A percentile compares a stretch with the other conserved stretches of the same genome.
Evolutionary conservation across 1,140 invertebrate genomes (phyloP).

Genomic region (Lordiphosa clarofinis): DNA sequence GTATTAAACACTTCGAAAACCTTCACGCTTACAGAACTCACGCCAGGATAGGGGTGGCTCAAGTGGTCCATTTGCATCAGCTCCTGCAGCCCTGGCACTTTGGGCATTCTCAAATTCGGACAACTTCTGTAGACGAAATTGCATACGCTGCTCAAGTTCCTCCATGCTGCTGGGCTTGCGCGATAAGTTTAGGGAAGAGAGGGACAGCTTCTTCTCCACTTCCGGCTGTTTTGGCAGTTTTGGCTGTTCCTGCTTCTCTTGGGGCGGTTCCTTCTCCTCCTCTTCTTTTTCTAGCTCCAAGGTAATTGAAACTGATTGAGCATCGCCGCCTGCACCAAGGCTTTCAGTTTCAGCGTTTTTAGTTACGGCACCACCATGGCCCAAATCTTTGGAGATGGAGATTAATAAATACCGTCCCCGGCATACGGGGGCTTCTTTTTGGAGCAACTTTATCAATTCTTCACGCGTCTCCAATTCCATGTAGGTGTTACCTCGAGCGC

Average conservation of each 20-base stretch:
- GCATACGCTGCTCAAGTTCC: conserved; percentile 38
- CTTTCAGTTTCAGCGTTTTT: neutral
- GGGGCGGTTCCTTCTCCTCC: too few relatives aligned
- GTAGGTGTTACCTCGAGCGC: conserved; percentile 21
- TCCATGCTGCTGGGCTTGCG: conserved; percentile 3
- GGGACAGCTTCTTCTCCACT: conserved; percentile 10
- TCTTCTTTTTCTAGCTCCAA: too few relatives aligned
- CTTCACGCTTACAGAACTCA: conserved; percentile 5
- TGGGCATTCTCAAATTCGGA: conserved; percentile 43
- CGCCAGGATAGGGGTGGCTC: conserved; percentile 15
- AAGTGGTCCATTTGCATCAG: too few relatives aligned
- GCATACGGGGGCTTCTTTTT: conserved; percentile 2
- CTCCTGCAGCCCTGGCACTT: neutral
- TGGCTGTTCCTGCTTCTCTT: neutral
- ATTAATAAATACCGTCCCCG: conserved; percentile 23
- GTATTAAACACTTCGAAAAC: too few relatives aligned
- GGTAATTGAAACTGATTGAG: neutral
- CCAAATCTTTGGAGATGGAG: conserved; percentile 4
- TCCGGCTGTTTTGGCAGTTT: neutral
- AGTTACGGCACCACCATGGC: neutral
- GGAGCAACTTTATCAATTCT: conserved; percentile 6
- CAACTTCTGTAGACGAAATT: conserved; percentile 25
- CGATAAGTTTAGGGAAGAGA: neutral
- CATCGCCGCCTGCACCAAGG: neutral
- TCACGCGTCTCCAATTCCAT: conserved; percentile 12